Conservation (phyloP, 2,888 invertebrate species). For the Phasia obesa region DNA sequence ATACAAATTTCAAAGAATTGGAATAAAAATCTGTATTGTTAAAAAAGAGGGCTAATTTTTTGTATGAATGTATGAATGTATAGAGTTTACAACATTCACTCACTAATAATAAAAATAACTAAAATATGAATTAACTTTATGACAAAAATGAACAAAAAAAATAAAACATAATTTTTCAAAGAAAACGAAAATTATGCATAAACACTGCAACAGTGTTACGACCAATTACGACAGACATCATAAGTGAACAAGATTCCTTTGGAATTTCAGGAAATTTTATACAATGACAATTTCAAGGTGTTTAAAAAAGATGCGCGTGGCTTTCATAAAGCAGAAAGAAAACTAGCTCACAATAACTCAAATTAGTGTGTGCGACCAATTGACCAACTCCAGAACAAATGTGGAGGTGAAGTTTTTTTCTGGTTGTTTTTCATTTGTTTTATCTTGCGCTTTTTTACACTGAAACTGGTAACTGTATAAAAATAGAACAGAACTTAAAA, state of each 20-base stretch:
- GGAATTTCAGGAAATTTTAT: slow-evolving; percentile 24
- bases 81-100: slow-evolving; percentile 18
- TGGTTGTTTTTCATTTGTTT: slow-evolving; percentile 18
- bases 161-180: slow-evolving; percentile 56
- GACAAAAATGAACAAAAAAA: slow-evolving; percentile 33
- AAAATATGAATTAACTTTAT: slow-evolving; percentile 65
- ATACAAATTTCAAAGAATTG: slow-evolving; percentile 44
- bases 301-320: slow-evolving; percentile 50
- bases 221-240: slow-evolving; percentile 32
- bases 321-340: slow-evolving; percentile 44
- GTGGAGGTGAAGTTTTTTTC: slow-evolving; percentile 35
- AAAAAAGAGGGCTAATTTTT: slow-evolving; percentile 42
- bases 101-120: slow-evolving; percentile 46
- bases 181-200: slow-evolving; percentile 67
- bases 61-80: not conserved
- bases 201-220: slow-evolving; percentile 58
- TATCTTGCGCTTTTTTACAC: slow-evolving; percentile 11
- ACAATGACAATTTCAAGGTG: slow-evolving; percentile 49
- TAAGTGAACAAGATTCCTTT: slow-evolving; percentile 23
- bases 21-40: slow-evolving; percentile 57
- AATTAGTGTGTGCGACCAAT: slow-evolving; percentile 80
- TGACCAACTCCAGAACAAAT: slow-evolving; percentile 73
- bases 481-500: slow-evolving; percentile 22
- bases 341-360: slow-evolving; percentile 65
- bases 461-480: slow-evolving; percentile 19